Base-by-base conservation (phyloP, 2,113 vertebrate species). In the Lophura nycthemera region DNA sequence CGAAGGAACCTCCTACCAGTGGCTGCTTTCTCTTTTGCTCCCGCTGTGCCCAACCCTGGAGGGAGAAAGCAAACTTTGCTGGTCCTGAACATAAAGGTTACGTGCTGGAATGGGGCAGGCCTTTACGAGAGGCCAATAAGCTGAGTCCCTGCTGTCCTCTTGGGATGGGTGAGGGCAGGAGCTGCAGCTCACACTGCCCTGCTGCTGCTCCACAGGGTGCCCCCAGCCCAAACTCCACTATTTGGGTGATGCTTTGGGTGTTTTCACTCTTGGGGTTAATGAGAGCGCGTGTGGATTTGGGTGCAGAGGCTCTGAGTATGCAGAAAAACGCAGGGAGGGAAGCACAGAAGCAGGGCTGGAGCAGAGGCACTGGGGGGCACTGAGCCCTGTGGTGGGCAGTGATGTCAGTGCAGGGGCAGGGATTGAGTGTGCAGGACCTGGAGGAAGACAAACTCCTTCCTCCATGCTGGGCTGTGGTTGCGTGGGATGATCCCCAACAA, bases 61-160 rank as follows among this genome's bases (percentile, higher is more conserved):
- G 95, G 95, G 95, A 94, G 84, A 96, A 94, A 91, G 91, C 94
- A 94, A 97, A 96, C 90, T 96, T 87, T 74, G 86, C 93, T 6
- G 10, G 85, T 61, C 87, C 72, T 71, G 90, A 76, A 88, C 90
- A 94, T 52, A 92, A 94, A 97, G 91, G 93, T 96, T 86, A 85
- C 80, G 87, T 72, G 83, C 83, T 43, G 20, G 90, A 90, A 91
- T 59, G 83, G 90, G 86, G 90, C 38, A 75, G 83, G 75, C 54
- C 93, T 94, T 91, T n/a, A 69, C 60, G 69, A 57, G 76, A 56
- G 88, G 74, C 75, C 10, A 61, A 56, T 30, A 66, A 94, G 88
- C 64, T 8, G 64, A 88, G 93, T 83, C 85, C 88, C 90, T 91
- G 20, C 56, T 64, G 75, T 83, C 16, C 90, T 88, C 85, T 54